These are phyloP conservation scores for Tethea ocularis DNA, from an alignment of 2,888 invertebrate species.

Conservation along the genomic window DNA sequence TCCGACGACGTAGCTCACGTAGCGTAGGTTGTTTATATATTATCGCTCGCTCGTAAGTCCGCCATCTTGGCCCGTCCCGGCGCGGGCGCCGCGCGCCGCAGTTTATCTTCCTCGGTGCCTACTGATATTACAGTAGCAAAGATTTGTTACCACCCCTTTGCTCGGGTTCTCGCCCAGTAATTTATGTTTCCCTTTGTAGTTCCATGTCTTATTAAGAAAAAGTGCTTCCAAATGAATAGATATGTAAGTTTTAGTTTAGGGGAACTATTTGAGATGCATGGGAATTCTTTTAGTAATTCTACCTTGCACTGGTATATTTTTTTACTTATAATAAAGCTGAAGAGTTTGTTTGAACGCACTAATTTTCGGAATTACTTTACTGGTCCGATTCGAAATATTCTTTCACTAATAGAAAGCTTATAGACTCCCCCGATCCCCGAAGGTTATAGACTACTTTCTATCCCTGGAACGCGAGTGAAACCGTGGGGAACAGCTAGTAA, in stretches of 20 bases:
- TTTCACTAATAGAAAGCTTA: too few relatives aligned
- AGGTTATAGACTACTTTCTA: too few relatives aligned
- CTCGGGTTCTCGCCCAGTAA: not conserved
- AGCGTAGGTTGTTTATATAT: not conserved
- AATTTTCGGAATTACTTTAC: too few relatives aligned
- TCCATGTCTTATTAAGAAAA: not conserved
- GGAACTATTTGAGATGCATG: not conserved
- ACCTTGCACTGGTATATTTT: too few relatives aligned
- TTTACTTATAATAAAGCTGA: too few relatives aligned
- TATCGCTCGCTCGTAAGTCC: not conserved
- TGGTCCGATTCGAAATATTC: too few relatives aligned
- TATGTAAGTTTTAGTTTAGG: not conserved
- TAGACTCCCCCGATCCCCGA: too few relatives aligned
- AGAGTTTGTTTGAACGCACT: too few relatives aligned
- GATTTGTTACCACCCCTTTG: not conserved
- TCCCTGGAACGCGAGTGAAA: too few relatives aligned
- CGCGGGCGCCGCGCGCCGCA: not conserved
- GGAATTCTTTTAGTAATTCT: not conserved
- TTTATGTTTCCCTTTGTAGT: not conserved
- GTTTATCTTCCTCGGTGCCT: not conserved
- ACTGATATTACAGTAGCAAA: constrained; percentile 8
- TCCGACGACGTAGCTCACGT: too few relatives aligned
- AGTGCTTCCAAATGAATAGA: not conserved
- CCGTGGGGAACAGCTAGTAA: too few relatives aligned
- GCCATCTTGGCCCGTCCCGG: not conserved